Percentiles rank a stretch among this genome's conserved stretches.
Evolutionary conservation across 2,797 vertebrate genomes (phyloP).

Genomic region (Lagodon rhomboides): DNA sequence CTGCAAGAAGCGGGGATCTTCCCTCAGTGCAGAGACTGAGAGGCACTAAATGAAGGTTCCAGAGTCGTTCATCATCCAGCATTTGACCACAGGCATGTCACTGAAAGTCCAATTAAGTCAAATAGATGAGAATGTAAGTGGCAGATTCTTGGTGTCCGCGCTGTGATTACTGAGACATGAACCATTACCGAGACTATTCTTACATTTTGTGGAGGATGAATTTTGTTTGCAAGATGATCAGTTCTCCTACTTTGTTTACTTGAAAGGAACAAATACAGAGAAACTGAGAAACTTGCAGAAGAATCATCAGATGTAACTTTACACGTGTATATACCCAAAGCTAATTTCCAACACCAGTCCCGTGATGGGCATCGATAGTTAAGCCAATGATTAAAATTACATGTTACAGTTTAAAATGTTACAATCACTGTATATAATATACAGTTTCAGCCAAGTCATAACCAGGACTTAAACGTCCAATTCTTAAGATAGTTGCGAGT

Average conservation of each 20-base stretch:
- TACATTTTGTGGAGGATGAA: slow-evolving; percentile 19
- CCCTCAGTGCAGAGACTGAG: slow-evolving; percentile 22
- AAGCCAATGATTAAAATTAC: too few species aligned
- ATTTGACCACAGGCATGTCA: slow-evolving; percentile 71
- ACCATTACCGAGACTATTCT: slow-evolving; percentile 33
- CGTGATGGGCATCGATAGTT: too few species aligned
- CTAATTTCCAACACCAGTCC: too few species aligned
- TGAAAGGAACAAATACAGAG: too few species aligned
- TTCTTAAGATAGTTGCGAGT: too few species aligned
- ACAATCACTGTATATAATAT: too few species aligned
- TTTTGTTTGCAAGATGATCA: slow-evolving; percentile 16
- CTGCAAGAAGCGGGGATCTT: slow-evolving; percentile 24
- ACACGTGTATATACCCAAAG: too few species aligned
- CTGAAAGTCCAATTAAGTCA: slow-evolving; percentile 70
- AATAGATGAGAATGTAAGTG: slow-evolving; percentile 64
- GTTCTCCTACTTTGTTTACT: background rate
- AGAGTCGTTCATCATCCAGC: slow-evolving; percentile 52
- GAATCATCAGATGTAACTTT: too few species aligned
- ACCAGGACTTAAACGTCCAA: too few species aligned
- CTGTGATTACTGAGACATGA: slow-evolving; percentile 46
- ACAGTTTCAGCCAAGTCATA: too few species aligned
- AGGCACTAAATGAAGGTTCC: slow-evolving; percentile 50
- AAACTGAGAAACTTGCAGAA: too few species aligned
- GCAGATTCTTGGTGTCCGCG: slow-evolving; percentile 47
- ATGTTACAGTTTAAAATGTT: too few species aligned